Conservation (phyloP, 2,113 vertebrate species). For the Pterocles orientalis region DNA sequence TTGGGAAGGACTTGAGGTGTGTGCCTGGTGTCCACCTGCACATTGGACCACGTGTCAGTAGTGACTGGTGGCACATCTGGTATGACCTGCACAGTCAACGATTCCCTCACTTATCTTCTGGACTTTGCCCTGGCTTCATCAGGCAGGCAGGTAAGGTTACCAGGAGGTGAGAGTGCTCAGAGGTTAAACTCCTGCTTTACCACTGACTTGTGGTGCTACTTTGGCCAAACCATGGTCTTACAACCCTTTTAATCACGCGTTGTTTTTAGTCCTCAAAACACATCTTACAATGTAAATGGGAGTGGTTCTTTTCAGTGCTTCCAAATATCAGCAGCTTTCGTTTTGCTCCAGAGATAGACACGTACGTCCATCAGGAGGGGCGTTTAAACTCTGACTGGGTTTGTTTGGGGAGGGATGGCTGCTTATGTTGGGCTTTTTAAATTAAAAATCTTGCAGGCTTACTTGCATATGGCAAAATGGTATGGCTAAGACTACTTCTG, state of each 20-base stretch:
- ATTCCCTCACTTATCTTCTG: not conserved
- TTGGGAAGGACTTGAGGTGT: not conserved
- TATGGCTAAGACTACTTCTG: not conserved
- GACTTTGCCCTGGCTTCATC: not conserved
- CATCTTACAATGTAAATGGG: not conserved
- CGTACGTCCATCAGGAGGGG: not conserved
- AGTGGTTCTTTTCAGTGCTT: not conserved
- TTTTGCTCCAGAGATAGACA: not conserved
- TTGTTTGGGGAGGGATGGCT: not conserved
- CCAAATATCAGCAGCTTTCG: not conserved
- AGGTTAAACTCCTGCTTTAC: not conserved
- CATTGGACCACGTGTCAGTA: rapidly evolving
- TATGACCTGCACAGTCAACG: rapidly evolving
- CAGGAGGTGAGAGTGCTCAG: not conserved
- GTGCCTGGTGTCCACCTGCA: rapidly evolving
- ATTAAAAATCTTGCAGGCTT: not conserved
- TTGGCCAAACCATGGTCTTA: not conserved
- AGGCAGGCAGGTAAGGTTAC: not conserved
- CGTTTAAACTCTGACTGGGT: not conserved
- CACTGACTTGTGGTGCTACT: not conserved
- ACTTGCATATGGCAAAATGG: not conserved
- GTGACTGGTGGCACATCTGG: rapidly evolving
- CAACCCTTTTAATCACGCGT: not conserved
- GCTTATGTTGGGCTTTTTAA: not conserved
- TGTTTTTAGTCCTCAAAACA: not conserved